These are phyloP conservation scores for Platanista minor DNA, from an alignment of 2,113 vertebrate species.

Conservation along the genomic window DNA sequence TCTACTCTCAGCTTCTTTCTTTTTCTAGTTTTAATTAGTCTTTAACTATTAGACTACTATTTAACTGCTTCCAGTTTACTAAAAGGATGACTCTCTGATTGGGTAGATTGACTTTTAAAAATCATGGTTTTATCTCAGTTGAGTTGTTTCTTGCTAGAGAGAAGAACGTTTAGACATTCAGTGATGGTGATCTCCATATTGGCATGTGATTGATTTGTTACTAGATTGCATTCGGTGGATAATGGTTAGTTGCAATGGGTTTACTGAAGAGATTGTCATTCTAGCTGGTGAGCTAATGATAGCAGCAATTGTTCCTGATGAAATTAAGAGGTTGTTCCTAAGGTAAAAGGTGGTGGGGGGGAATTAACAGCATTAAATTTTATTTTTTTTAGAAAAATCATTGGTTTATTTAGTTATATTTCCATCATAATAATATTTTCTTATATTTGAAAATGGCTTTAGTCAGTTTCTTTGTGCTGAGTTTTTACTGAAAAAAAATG, in stretches of 20 bases:
- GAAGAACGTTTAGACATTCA: neutral
- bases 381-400: neutral
- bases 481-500: slow-evolving; percentile 48
- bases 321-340: neutral
- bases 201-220: neutral
- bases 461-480: slow-evolving; percentile 23
- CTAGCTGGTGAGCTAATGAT: neutral
- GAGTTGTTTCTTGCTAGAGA: neutral
- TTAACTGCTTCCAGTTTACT: neutral
- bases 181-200: neutral
- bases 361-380: neutral
- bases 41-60: neutral
- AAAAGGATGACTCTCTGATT: neutral
- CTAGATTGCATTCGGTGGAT: neutral
- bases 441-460: slow-evolving; percentile 36
- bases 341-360: neutral
- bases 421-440: slow-evolving; percentile 26
- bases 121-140: neutral
- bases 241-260: neutral
- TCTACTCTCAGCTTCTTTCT: neutral
- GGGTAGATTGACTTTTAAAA: neutral
- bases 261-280: neutral
- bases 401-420: neutral
- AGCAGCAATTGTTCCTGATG: neutral
- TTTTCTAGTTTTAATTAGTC: neutral